Evolutionary conservation across 2,888 invertebrate species (phyloP).

Genomic region (Sepiola atlantica): DNA sequence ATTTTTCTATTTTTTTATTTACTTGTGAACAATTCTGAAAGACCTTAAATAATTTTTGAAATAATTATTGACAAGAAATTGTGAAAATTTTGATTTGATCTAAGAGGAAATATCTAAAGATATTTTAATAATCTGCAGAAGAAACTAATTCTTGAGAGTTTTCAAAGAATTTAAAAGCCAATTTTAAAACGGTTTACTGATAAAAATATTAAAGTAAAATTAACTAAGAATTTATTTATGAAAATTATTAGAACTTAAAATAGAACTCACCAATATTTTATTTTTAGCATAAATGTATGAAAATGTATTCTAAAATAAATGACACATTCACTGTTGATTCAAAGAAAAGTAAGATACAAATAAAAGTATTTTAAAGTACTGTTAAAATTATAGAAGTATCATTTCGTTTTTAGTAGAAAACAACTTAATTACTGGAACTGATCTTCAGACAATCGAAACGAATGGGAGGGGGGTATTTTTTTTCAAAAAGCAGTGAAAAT

Average conservation of each 20-base stretch:
- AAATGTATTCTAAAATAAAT: background rate
- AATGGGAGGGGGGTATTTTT: too few relatives aligned
- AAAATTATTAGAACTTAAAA: background rate
- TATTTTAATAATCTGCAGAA: background rate
- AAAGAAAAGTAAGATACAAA: background rate
- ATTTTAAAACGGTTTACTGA: too few relatives aligned
- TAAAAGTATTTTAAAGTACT: background rate
- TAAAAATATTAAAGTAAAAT: too few relatives aligned
- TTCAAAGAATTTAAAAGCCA: background rate
- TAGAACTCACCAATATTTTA: background rate
- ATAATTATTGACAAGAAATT: background rate
- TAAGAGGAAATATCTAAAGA: background rate
- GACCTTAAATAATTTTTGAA: background rate
- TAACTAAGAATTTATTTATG: background rate
- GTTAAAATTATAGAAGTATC: background rate
- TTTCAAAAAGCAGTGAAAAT: too few relatives aligned
- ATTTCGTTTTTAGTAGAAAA: background rate
- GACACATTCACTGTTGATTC: background rate
- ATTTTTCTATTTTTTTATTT: too few relatives aligned
- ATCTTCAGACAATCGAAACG: too few relatives aligned
- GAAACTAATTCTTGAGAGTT: background rate
- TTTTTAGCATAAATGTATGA: background rate
- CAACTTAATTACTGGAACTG: background rate
- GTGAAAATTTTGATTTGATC: background rate
- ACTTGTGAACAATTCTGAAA: too few relatives aligned